Conservation (phyloP, 2,888 invertebrate genomes). For the Amphimallon solstitiale region DNA sequence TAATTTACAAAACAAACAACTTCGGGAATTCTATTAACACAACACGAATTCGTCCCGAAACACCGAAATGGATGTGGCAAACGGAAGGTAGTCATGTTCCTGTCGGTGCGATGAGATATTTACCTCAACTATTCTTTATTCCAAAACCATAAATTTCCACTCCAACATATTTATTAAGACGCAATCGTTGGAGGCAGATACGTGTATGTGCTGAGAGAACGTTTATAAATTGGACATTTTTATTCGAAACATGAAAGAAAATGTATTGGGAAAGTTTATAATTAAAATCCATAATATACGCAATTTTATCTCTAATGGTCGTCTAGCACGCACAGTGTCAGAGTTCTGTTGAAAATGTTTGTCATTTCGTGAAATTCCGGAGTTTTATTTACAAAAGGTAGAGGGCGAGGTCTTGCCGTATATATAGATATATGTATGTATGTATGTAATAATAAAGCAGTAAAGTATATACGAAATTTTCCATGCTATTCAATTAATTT, state of each 20-base stretch:
- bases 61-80: no score
- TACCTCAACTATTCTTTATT: no score
- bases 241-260: conserved; percentile 9
- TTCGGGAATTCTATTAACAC: no score
- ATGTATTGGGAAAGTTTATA: conserved; percentile 25
- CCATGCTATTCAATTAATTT: no score
- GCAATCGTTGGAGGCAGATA: neutral
- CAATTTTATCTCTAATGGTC: conserved; percentile 15
- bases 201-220: neutral
- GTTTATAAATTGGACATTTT: conserved; percentile 9
- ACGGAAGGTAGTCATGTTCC: no score
- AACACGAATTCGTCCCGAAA: no score
- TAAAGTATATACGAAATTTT: no score
- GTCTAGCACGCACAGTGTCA: conserved; percentile 12
- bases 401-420: neutral
- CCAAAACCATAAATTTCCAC: no score
- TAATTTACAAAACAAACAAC: no score
- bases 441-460: no score
- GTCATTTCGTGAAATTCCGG: conserved; percentile 22
- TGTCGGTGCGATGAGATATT: no score
- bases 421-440: neutral
- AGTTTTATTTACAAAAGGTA: conserved; percentile 21
- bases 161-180: neutral
- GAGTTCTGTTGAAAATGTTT: conserved; percentile 5
- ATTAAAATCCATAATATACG: conserved; percentile 30